Base-by-base conservation (phyloP, 2,113 vertebrate genomes). In the Ictalurus furcatus region DNA sequence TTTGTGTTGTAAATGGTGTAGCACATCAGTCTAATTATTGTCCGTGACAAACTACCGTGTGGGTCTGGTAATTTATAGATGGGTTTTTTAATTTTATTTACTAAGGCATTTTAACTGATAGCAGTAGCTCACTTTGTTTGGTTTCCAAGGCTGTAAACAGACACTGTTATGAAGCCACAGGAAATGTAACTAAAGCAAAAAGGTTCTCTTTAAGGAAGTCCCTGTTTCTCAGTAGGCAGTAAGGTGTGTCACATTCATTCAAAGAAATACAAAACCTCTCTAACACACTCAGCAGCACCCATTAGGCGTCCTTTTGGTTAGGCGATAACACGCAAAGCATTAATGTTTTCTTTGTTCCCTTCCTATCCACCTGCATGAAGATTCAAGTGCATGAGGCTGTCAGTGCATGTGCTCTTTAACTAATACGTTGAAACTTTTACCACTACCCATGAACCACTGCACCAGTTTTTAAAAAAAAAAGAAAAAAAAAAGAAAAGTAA, bases 341-440 rank as follows among this genome's bases (percentile, higher is more conserved):
- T 40, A 37, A 40, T 48, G n/a, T 17, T n/a, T 58, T 16, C 16
- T 69, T 34, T 61, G 3, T 52, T 78, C 61, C 14, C 52, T 37
- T 76, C 30, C 23, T 73, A 6, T 48, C 40, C 63, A 88, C n/a
- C 52, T 84, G 90, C 88, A 88, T 86, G 90, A 81, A 52, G 40
- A 48, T 40, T 56, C 16, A 73, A 34, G 13, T 63, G 90, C 88
- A 91, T 86, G 88, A 74, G 86, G 44, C 84, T 2, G 11, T 25
- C 63, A 76, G 28, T 88, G 90, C 90, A 91, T 80, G 88, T 48
- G 23, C 25, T 80, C 30, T 82, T 87, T 25, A 83, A 88, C 76
- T 44, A 83, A 79, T 79, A 9, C 30, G 19, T 34, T 85, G 21
- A 58, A 48, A 28, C 74, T 74, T 88, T 61, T 48, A 61, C 69